Conservation (phyloP, 2,113 vertebrate species). For the Oryctolagus cuniculus region DNA sequence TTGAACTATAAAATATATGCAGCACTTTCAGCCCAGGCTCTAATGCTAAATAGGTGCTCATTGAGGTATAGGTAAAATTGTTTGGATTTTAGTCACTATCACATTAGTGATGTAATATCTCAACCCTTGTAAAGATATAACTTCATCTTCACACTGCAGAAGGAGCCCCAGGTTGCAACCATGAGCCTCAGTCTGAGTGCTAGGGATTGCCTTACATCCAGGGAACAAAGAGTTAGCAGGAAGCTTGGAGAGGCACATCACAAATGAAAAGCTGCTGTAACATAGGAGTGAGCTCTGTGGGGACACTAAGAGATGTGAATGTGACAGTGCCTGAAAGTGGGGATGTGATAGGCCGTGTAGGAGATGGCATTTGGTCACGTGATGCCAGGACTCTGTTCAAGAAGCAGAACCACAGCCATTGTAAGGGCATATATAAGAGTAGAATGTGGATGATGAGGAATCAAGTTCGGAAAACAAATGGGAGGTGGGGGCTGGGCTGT, state of each 20-base stretch:
- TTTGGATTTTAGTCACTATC: neutral
- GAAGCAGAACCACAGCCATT: neutral
- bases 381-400: neutral
- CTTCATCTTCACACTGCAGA: neutral
- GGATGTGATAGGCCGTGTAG: neutral
- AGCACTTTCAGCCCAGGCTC: neutral
- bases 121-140: neutral
- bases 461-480: neutral
- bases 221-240: neutral
- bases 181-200: fast-evolving
- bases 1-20: neutral
- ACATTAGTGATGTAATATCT: neutral
- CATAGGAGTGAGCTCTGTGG: neutral
- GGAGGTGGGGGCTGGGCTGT: neutral
- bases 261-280: neutral
- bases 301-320: neutral
- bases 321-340: neutral
- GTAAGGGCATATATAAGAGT: neutral
- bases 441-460: neutral
- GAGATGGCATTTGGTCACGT: neutral
- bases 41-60: neutral
- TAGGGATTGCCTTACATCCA: neutral
- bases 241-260: neutral
- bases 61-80: neutral
- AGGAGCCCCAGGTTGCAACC: neutral